A percentile compares a stretch with the other conserved stretches of the same genome.
phyloP scores from a whole-genome alignment of 2,797 vertebrate genomes.

The Brachyrhaphis roseni region DNA sequence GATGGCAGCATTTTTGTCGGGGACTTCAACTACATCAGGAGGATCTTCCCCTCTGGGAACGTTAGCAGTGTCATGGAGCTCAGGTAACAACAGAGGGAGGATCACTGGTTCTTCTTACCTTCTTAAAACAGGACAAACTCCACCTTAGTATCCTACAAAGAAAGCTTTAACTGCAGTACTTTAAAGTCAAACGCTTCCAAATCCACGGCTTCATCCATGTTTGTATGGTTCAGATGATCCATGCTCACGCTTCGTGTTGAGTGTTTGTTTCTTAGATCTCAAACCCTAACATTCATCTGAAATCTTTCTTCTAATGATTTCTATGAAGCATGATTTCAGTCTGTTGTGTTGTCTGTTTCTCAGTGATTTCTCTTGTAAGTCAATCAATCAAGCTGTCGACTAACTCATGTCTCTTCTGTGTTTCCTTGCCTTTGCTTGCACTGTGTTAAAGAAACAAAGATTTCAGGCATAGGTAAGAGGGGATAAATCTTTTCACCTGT shows the following conservation, averaged over 20 bases:
- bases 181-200: not conserved
- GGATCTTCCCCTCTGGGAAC: slow-evolving; percentile 96
- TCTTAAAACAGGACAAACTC: not conserved
- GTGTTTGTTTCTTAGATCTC: slow-evolving; percentile 14
- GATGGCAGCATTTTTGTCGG: slow-evolving; percentile 97
- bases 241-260: slow-evolving; percentile 6
- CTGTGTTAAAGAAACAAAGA: slow-evolving; percentile 97
- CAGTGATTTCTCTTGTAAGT: slow-evolving; percentile 1
- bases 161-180: slow-evolving; percentile 8
- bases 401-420: slow-evolving; percentile 57
- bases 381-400: slow-evolving; percentile 24
- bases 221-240: not conserved
- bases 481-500: slow-evolving; percentile 38
- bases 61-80: slow-evolving; percentile 97
- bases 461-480: slow-evolving; percentile 99
- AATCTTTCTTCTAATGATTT: slow-evolving; percentile 20
- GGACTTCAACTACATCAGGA: slow-evolving; percentile 97
- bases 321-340: slow-evolving; percentile 6
- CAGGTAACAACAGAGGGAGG: slow-evolving; percentile 80
- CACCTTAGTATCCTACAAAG: slow-evolving; percentile 4
- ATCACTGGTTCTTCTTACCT: not conserved
- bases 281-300: slow-evolving; percentile 18
- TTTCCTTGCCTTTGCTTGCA: slow-evolving; percentile 45
- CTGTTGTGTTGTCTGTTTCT: not conserved
- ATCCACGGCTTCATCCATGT: not conserved